These are phyloP conservation scores for Pelodiscus sinensis DNA, from an alignment of 2,113 vertebrate species.

Conservation along the genomic window DNA sequence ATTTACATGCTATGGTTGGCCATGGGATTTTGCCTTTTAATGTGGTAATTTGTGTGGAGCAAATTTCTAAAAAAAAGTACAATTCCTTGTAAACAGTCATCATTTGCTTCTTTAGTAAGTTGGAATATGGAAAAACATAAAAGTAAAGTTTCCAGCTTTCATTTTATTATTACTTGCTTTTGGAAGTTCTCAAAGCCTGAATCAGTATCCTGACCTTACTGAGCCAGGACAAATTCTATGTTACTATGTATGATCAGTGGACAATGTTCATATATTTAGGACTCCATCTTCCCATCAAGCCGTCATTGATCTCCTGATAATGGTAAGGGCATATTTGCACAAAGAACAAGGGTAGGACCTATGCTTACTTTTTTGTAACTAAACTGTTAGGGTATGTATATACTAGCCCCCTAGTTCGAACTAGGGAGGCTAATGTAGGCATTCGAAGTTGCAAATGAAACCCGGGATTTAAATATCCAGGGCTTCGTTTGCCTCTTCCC, in stretches of 20 bases:
- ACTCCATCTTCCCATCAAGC: background rate
- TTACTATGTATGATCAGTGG: background rate
- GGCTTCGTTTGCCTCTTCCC: too few relatives aligned
- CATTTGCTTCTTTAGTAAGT: background rate
- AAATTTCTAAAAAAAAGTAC: rapidly evolving
- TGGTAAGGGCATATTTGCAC: background rate
- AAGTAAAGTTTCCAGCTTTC: background rate
- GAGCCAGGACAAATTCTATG: rapidly evolving
- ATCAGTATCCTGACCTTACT: background rate
- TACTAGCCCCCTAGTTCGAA: too few relatives aligned
- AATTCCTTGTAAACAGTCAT: background rate
- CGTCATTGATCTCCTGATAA: background rate
- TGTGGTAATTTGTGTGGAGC: background rate
- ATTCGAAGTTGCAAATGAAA: too few relatives aligned
- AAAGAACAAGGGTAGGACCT: background rate
- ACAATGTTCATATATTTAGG: background rate
- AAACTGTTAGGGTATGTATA: too few relatives aligned
- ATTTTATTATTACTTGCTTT: background rate
- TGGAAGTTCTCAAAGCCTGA: background rate
- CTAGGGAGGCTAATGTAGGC: too few relatives aligned
- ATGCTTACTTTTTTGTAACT: background rate
- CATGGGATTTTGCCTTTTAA: rapidly evolving
- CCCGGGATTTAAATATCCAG: too few relatives aligned
- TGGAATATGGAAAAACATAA: background rate
- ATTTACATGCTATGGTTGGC: background rate